A percentile compares a stretch with the other conserved stretches of the same genome.
phyloP scores from a whole-genome alignment of 1,140 invertebrate species.

The Trypoxylus dichotomus region DNA sequence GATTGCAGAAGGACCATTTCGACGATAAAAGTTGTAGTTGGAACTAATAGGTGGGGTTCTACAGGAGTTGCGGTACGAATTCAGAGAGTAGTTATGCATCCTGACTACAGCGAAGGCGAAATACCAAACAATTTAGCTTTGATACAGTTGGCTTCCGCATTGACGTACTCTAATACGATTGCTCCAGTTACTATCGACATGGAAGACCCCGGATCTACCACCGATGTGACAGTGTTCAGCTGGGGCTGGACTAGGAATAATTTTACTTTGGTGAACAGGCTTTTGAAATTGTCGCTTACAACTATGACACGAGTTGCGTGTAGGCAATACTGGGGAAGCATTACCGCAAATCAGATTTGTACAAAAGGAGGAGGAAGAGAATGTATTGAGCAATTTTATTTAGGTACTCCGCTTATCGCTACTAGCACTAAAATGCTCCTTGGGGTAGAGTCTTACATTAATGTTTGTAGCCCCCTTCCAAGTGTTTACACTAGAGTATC shows the following conservation, averaged over 20 bases:
- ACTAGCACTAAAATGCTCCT: neutral
- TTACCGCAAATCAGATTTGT: slow-evolving; percentile 56
- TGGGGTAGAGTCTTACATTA: neutral
- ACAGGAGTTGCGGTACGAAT: too few relatives aligned
- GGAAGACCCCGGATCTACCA: neutral
- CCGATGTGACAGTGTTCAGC: neutral
- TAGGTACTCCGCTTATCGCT: slow-evolving; percentile 59
- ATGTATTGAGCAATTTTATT: slow-evolving; percentile 64
- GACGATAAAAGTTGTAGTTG: slow-evolving; percentile 26
- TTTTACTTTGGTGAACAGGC: slow-evolving; percentile 46
- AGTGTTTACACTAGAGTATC: slow-evolving; percentile 23
- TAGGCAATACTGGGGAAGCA: slow-evolving; percentile 29
- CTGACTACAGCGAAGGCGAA: too few relatives aligned
- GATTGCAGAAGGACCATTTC: too few relatives aligned
- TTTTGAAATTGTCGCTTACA: slow-evolving; percentile 54
- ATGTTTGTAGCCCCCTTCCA: neutral
- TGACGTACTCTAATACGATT: neutral
- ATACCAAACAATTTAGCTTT: slow-evolving; percentile 17
- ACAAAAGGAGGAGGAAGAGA: slow-evolving; percentile 60
- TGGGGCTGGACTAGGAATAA: slow-evolving; percentile 53
- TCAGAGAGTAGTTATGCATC: too few relatives aligned
- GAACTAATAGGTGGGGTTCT: slow-evolving; percentile 7
- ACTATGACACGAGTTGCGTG: slow-evolving; percentile 51
- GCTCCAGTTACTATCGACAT: neutral
- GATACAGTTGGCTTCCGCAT: neutral